Percentiles rank a stretch among this genome's conserved stretches.
Conservation (phyloP, 2,888 invertebrate species). For the Standfussiana lucernea region DNA sequence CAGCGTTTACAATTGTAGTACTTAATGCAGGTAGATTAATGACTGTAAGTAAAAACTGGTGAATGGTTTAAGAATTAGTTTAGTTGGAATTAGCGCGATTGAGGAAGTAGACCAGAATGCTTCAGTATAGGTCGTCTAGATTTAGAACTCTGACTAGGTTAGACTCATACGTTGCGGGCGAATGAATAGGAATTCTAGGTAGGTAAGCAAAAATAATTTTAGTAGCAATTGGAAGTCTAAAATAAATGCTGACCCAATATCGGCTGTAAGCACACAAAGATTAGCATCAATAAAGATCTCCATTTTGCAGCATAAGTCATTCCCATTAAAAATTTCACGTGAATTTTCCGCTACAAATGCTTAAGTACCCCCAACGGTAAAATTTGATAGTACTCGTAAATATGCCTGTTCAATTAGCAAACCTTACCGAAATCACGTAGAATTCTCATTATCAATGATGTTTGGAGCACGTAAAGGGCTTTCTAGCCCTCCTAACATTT, state of each 20-base stretch:
- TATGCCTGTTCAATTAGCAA: constrained; percentile 69
- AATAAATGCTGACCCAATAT: constrained; percentile 23
- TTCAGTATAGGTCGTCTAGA: constrained; percentile 47
- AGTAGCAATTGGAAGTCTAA: constrained; percentile 9
- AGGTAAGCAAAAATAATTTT: constrained; percentile 14
- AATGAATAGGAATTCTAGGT: constrained; percentile 24
- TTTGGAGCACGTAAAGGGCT: constrained; percentile 75
- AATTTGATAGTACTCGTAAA: constrained; percentile 61
- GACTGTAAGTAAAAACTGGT: constrained; percentile 35
- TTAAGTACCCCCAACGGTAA: constrained; percentile 51
- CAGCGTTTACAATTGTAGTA: constrained; percentile 68
- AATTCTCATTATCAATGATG: constrained; percentile 76
- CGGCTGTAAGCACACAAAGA: background rate
- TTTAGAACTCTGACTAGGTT: constrained; percentile 57
- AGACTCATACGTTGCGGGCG: constrained; percentile 24
- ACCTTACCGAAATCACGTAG: constrained; percentile 75
- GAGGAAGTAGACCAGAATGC: constrained; percentile 45
- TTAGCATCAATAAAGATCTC: constrained; percentile 3
- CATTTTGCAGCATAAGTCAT: constrained; percentile 6
- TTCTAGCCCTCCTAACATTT: constrained; percentile 70
- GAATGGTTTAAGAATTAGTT: constrained; percentile 23
- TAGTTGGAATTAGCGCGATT: constrained; percentile 29
- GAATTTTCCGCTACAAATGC: constrained; percentile 43
- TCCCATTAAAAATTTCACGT: constrained; percentile 35
- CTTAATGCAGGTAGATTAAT: constrained; percentile 52